Evolutionary conservation across 2,113 vertebrate genomes (phyloP), one percentile per base, ranked within the genome.

Genomic region (Piliocolobus tephrosceles): DNA sequence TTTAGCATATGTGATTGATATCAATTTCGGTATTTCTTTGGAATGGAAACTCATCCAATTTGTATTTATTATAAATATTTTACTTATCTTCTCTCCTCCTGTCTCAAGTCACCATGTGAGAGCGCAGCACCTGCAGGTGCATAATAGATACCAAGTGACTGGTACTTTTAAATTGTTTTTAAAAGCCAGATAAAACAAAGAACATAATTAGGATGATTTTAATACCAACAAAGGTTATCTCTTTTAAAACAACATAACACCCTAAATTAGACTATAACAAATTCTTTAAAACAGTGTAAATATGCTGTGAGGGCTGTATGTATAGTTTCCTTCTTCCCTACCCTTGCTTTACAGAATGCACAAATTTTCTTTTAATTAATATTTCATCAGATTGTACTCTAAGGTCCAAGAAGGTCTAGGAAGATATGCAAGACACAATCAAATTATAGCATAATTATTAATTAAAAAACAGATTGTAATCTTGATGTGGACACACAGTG

Each of bases 401-500:
- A 68, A 97, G 80, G 87, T 81, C 84, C 94, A 98, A 52, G 80
- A 97, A 85, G 52, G 66, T 84, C 79, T 81, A 68, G 45, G 47
- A 92, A 88, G 92, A 68, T 90, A 95, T 47, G 57, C 9, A 94
- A 35, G 94, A 76, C 20, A 92, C 38, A 94, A 66, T 40, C 82
- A 93, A 90, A 95, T 57, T 57, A 91, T 86, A 96, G 81, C 25
- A 75, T 92, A 70, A 95, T 96, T 72, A 90, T 86, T 95, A 96
- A 97, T 97, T 97, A 76, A 96, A 97, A 94, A 93, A n/a, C 40
- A 14, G 70, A 94, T 93, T 32, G 32, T 95, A 90, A 97, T 97
- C 87, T 97, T 85, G 45, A 91, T 38, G n/a, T 94, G 72, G 80
- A 85, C 81, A 95, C 8, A 81, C 27, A 88, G 43, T 75, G 38